Conservation (phyloP, 2,797 vertebrate species). For the Cossypha dichroa region DNA sequence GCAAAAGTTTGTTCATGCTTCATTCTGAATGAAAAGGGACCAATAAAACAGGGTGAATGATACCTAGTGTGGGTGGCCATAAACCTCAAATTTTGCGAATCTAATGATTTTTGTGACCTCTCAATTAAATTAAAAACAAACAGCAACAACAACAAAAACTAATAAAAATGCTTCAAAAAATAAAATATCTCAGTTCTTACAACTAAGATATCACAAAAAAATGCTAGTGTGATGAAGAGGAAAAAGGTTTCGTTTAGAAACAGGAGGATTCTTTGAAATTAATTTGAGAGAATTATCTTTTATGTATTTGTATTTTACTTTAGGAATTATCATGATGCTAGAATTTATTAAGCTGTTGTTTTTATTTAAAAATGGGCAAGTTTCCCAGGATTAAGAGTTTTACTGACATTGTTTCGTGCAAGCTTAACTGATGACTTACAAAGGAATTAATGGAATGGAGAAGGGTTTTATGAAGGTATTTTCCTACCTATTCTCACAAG, state of each 20-base stretch:
- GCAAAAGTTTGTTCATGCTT: not conserved
- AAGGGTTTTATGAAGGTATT: not conserved
- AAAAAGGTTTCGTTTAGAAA: not conserved
- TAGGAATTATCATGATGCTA: not conserved
- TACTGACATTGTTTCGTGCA: not conserved
- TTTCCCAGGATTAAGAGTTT: not conserved
- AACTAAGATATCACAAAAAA: not conserved
- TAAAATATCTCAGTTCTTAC: not conserved
- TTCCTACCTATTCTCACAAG: not conserved
- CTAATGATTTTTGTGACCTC: not conserved
- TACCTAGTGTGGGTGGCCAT: not conserved
- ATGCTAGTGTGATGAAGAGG: not conserved
- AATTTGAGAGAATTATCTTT: not conserved
- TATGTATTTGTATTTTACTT: not conserved
- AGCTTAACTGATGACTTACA: not conserved
- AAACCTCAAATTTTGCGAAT: not conserved
- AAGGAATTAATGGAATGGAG: not conserved
- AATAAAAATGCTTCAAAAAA: not conserved
- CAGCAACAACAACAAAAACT: too few species aligned
- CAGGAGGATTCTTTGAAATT: not conserved
- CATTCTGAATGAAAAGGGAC: not conserved
- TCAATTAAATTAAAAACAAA: not conserved
- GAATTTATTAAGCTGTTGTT: not conserved
- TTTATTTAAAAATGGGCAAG: not conserved
- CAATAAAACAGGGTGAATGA: not conserved